Evolutionary conservation across 2,888 invertebrate genomes (phyloP).

Genomic region (Thelaira solivaga): DNA sequence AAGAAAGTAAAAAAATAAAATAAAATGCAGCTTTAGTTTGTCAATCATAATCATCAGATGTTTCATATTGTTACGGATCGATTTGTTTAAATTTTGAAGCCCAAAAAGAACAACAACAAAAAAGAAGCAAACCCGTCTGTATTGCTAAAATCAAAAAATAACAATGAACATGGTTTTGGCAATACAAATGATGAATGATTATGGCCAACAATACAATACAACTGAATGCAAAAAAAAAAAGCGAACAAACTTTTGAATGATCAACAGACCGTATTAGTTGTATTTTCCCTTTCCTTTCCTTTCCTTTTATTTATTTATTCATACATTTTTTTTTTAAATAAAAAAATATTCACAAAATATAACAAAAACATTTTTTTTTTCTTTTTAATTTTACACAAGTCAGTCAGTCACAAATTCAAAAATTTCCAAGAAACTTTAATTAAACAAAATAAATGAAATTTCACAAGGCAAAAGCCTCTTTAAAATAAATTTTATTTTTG

Average conservation of each 20-base stretch:
- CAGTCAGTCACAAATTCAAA: no score
- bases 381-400: neutral
- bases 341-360: slow-evolving; percentile 8
- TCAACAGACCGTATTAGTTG: slow-evolving; percentile 5
- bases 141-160: slow-evolving; percentile 38
- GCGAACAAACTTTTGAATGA: slow-evolving; percentile 21
- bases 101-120: no score
- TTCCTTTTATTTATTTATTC: no score
- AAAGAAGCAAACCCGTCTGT: neutral
- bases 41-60: slow-evolving; percentile 30
- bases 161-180: slow-evolving; percentile 48
- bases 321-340: slow-evolving; percentile 27
- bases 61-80: neutral
- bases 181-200: slow-evolving; percentile 56
- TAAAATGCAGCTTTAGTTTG: slow-evolving; percentile 39
- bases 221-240: neutral
- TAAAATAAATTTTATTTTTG: no score
- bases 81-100: slow-evolving; percentile 5
- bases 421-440: slow-evolving; percentile 32
- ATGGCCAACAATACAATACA: slow-evolving; percentile 30
- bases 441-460: no score
- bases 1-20: neutral
- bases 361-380: neutral
- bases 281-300: neutral
- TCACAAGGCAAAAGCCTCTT: no score